Evolutionary conservation across 2,888 invertebrate species (phyloP), one percentile per base, ranked within the genome.

Genomic region (Pollenia labialis): DNA sequence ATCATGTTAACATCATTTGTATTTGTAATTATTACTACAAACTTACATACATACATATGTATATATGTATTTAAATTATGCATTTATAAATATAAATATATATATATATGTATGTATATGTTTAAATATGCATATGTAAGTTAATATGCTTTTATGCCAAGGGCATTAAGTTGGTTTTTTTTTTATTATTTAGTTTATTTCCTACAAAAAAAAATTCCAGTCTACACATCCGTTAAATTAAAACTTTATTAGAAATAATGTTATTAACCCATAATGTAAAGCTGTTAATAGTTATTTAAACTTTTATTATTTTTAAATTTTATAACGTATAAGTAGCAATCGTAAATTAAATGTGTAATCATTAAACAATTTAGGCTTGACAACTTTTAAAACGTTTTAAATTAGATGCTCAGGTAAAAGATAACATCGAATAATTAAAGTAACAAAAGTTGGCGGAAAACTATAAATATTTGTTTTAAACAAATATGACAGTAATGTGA

Each of bases 81-180:
- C 4, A 46, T 50, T 50, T n/a, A 52, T n/a, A n/a, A n/a, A n/a
- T n/a, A n/a, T n/a, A n/a, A n/a, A n/a, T n/a, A n/a, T n/a, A n/a
- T n/a, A n/a, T n/a, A n/a, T n/a, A n/a, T n/a, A n/a, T n/a, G n/a
- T n/a, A n/a, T n/a, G n/a, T n/a, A n/a, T 46, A 44, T 66, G 14
- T 40, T 10, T 60, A 60, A 60, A 68, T 56, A 64, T 66, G 64
- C 16, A 10, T 52, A 54, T 71, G 60, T 32, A n/a, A 9, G 2
- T 54, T 54, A 40, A 40, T 40, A 23, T 64, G 77, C 58, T 56
- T 85, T 54, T 75, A 42, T 79, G 74, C 54, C 84, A 85, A 85
- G 84, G 84, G 80, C 84, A 85, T 60, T 77, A 32, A 42, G 1
- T 62, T 62, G 11, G 8, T 74, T 58, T 46, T 72, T 68, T 69